Evolutionary conservation across 2,113 vertebrate species (phyloP).

Genomic region (Pluvianellus socialis): DNA sequence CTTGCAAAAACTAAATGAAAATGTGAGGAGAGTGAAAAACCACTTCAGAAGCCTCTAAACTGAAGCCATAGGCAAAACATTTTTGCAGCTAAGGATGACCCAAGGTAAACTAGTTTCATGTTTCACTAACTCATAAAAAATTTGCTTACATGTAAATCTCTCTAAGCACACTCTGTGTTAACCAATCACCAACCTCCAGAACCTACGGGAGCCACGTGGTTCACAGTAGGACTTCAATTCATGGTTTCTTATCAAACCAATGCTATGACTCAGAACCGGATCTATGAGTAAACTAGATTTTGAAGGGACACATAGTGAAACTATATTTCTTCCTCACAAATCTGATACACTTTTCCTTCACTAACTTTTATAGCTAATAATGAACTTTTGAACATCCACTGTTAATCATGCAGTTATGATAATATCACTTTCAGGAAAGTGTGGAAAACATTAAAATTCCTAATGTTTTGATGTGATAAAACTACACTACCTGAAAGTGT

Average conservation of each 20-base stretch:
- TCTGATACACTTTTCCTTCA: neutral
- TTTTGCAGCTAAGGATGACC: neutral
- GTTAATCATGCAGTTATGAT: neutral
- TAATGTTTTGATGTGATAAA: neutral
- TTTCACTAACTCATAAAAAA: neutral
- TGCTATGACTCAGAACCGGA: neutral
- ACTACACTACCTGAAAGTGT: neutral
- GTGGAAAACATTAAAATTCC: neutral
- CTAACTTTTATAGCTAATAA: neutral
- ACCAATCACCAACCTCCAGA: neutral
- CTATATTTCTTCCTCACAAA: neutral
- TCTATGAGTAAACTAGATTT: neutral
- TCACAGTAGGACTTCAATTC: neutral
- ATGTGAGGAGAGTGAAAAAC: neutral
- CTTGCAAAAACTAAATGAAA: neutral
- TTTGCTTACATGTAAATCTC: neutral
- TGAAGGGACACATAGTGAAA: neutral
- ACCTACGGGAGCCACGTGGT: fast-evolving
- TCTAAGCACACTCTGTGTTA: neutral
- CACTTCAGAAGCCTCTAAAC: neutral
- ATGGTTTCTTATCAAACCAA: neutral
- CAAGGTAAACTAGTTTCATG: neutral
- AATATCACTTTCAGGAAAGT: neutral
- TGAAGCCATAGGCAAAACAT: neutral
- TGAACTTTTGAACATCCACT: neutral